phyloP scores from a whole-genome alignment of 2,797 vertebrate genomes.

The Ptychobarbus kaznakovi region DNA sequence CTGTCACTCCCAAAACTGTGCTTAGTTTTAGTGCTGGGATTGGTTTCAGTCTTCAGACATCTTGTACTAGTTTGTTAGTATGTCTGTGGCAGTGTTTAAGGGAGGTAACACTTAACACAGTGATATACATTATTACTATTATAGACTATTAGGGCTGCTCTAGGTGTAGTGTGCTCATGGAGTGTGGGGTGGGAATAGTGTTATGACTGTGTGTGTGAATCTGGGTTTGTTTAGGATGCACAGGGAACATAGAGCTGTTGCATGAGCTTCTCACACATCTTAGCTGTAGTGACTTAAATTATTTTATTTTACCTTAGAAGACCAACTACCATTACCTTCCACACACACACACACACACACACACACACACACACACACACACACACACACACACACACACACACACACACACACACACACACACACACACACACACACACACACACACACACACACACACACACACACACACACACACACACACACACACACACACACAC shows the following conservation, averaged over 20 bases:
- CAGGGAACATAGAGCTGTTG: conserved; percentile 71
- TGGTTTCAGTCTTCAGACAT: not conserved
- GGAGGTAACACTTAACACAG: not conserved
- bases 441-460: conserved; percentile 43
- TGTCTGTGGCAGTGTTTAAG: conserved; percentile 17
- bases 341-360: conserved; percentile 40
- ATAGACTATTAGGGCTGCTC: conserved; percentile 75
- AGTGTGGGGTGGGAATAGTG: conserved; percentile 52
- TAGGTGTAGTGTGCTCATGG: conserved; percentile 71
- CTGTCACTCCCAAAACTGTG: not conserved
- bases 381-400: conserved; percentile 44
- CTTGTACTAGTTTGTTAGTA: not conserved
- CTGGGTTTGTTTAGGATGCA: conserved; percentile 65
- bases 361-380: conserved; percentile 47
- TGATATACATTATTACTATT: not conserved
- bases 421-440: conserved; percentile 39
- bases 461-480: conserved; percentile 46
- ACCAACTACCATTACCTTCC: conserved; percentile 58
- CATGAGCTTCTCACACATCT: conserved; percentile 77
- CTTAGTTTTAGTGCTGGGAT: not conserved
- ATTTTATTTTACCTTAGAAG: conserved; percentile 81
- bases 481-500: conserved; percentile 46
- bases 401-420: conserved; percentile 45
- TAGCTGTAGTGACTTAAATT: conserved; percentile 81
- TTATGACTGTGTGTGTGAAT: conserved; percentile 50